Evolutionary conservation across 2,797 vertebrate genomes (phyloP), one percentile per base, ranked within the genome.

Genomic region (Fundulus diaphanus): DNA sequence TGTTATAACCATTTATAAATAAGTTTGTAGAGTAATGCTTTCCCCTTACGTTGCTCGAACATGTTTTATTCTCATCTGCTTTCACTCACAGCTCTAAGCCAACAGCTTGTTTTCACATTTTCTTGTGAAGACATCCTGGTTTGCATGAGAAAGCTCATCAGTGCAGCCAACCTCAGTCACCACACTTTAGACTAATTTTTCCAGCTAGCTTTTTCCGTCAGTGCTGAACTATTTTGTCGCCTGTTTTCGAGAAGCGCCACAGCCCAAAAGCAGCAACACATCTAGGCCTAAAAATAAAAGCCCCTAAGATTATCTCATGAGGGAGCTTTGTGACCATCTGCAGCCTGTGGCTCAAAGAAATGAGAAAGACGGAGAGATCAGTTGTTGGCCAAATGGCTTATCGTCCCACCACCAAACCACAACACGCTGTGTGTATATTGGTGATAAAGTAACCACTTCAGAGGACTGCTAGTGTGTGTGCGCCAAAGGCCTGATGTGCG

Each of bases 141-240:
- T 68, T 77, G 67, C 79, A 77, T 83, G 82, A 77, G 15, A 79
- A 79, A 69, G 29, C 70, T 61, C 57, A 75, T 73, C 51, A 71
- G 42, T 46, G 33, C 67, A 12, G 37, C 11, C 42, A 24, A 59
- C 33, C 13, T 72, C 24, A 33, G 13, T 54, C 24, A 35, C 20
- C 56, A 8, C 11, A n/a, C n/a, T n/a, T n/a, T n/a, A n/a, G n/a
- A n/a, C n/a, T n/a, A n/a, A n/a, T n/a, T n/a, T 15, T 65, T 65
- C 8, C 35, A 61, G 22, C 40, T 11, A n/a, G 3, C 22, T n/a
- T 65, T 65, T 20, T 66, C 37, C 44, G 63, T 63, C 11, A 13
- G 63, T 16, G 27, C 24, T 42, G n/a, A 27, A 66, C 63, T n/a
- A 27, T 66, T 16, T 66, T 66, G 37, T 31, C 24, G 37, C 22